phyloP scores from a whole-genome alignment of 1,140 invertebrate genomes.

The Armadillidium nasatum region DNA sequence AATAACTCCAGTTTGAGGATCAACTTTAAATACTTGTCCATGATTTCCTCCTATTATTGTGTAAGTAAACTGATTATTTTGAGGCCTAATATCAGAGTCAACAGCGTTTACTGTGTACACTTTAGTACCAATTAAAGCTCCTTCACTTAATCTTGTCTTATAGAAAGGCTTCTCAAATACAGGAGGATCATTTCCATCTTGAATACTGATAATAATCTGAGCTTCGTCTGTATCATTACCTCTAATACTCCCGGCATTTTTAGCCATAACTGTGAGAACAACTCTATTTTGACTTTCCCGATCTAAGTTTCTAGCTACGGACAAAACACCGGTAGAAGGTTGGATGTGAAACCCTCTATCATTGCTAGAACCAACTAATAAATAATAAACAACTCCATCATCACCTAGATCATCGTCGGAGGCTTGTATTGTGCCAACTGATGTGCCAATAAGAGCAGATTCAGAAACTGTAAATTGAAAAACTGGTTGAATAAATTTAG shows the following conservation, averaged over 20 bases:
- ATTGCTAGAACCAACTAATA: constrained; percentile 88
- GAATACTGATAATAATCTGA: constrained; percentile 84
- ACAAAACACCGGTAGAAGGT: constrained; percentile 73
- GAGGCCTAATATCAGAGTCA: constrained; percentile 83
- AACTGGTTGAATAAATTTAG: constrained; percentile 81
- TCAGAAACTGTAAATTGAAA: constrained; percentile 93
- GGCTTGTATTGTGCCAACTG: constrained; percentile 79
- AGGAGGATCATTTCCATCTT: constrained; percentile 93
- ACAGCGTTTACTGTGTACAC: constrained; percentile 75
- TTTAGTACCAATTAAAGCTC: constrained; percentile 63
- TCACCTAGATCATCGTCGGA: constrained; percentile 86
- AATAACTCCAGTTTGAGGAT: constrained; percentile 75
- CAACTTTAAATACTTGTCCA: constrained; percentile 68
- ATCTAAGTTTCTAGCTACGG: constrained; percentile 74
- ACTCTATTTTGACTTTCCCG: constrained; percentile 85
- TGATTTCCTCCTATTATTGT: constrained; percentile 78
- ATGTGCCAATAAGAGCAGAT: constrained; percentile 77
- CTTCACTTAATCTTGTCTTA: constrained; percentile 71
- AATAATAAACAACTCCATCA: constrained; percentile 85
- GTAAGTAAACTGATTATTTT: constrained; percentile 89
- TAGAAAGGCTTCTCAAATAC: constrained; percentile 76
- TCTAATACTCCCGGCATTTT: constrained; percentile 84
- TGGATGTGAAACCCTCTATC: constrained; percentile 85
- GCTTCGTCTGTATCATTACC: constrained; percentile 94
- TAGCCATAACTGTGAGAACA: constrained; percentile 85